Evolutionary conservation across 2,113 vertebrate genomes (phyloP), one percentile per base, ranked within the genome.

Genomic region (Trogon surrucura): DNA sequence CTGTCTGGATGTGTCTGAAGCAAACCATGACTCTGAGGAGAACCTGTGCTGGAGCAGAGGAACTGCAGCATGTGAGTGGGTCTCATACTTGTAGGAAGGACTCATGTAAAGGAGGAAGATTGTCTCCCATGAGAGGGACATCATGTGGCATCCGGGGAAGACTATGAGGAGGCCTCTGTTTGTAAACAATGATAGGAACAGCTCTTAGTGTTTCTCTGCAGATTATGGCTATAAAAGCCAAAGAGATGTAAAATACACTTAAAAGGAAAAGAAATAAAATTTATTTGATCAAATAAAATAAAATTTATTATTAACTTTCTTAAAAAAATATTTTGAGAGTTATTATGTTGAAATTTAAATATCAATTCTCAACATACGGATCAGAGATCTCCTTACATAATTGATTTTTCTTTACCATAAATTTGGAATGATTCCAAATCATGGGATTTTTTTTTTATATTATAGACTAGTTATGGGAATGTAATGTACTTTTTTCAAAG

Each of bases 401-500:
- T 5, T 48, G 9, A 14, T 64, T 48, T 62, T 65, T 51, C 14
- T 23, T 57, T 44, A 41, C 8, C 3, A 7, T 30, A 60, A 36
- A 9, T 41, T 25, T 56, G 22, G 12, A 80, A 41, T 47, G 0
- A 78, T 73, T 89, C 6, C 8, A 78, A 48, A 70, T 34, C 7
- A 57, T 1, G 0, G 6, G 5, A 64, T 75, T 18, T 3, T 67
- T 69, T 90, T 32, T 84, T 70, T 25, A 61, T 5, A 2, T 61
- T 34, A 70, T n/a, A 50, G 64, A 2, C 2, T 58, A 82, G 5
- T 62, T 71, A 67, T 58, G 20, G 26, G 16, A 91, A 71, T 74
- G 47, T 22, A 0, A 67, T 34, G 0, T 1, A 1, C 16, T 44
- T 47, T 80, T 41, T 83, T 36, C 47, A 44, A 10, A 65, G 5